phyloP scores from a whole-genome alignment of 2,113 vertebrate genomes.

The Festucalex cinctus region DNA sequence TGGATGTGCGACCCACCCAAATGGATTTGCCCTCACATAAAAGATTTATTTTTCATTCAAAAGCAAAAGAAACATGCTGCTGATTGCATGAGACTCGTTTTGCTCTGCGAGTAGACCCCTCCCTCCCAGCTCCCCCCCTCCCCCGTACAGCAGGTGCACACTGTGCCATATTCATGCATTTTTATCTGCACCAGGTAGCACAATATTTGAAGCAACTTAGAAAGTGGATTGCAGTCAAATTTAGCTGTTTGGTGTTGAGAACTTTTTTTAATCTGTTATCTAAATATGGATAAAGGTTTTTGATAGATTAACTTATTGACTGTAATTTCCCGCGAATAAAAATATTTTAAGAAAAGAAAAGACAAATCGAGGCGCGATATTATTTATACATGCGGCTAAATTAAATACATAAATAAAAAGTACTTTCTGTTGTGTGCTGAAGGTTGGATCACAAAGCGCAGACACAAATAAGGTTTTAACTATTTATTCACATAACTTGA shows the following conservation, averaged over 20 bases:
- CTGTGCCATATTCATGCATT: slow-evolving; percentile 38
- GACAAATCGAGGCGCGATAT: too few species aligned
- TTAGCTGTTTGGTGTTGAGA: slow-evolving; percentile 2
- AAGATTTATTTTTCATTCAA: slow-evolving; percentile 53
- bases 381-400: too few species aligned
- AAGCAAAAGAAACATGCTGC: slow-evolving; percentile 53
- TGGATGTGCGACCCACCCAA: slow-evolving; percentile 50
- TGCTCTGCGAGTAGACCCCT: slow-evolving; percentile 18
- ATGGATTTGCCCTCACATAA: slow-evolving; percentile 61
- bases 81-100: slow-evolving; percentile 54
- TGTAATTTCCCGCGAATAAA: too few species aligned
- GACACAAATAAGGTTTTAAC: too few species aligned
- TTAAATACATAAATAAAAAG: too few species aligned
- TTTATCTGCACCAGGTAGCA: slow-evolving; percentile 30
- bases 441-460: too few species aligned
- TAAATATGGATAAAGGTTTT: background rate
- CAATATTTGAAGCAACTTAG: slow-evolving; percentile 20
- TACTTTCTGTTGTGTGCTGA: too few species aligned
- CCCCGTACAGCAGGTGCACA: slow-evolving; percentile 43
- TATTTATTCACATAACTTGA: too few species aligned
- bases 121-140: background rate
- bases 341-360: too few species aligned
- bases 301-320: background rate
- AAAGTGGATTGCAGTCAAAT: slow-evolving; percentile 20
- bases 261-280: slow-evolving; percentile 14